A percentile compares a stretch with the other conserved stretches of the same genome.
phyloP scores from a whole-genome alignment of 1,140 invertebrate species.

The Micrasema minimum region DNA sequence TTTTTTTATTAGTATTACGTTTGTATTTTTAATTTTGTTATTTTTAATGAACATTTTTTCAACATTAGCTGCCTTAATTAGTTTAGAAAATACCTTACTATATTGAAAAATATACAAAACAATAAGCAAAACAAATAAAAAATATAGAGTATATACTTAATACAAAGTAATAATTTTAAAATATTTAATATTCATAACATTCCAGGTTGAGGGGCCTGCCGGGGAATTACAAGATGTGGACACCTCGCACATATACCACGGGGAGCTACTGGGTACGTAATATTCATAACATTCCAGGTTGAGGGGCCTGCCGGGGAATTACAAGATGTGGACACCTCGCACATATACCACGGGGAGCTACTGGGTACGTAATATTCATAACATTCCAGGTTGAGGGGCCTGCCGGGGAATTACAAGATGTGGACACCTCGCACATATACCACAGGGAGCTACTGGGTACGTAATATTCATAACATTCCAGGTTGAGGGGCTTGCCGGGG shows the following conservation, averaged over 20 bases:
- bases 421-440: conserved; percentile 91
- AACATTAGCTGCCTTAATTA: no score
- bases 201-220: conserved; percentile 70
- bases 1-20: no score
- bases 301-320: conserved; percentile 72
- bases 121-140: no score
- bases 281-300: conserved; percentile 65
- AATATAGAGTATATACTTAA: no score
- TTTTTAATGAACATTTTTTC: no score
- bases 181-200: no score
- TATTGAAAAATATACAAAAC: no score
- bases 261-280: conserved; percentile 82
- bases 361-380: conserved; percentile 81
- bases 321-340: conserved; percentile 82
- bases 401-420: conserved; percentile 71
- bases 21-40: no score
- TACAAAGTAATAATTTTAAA: no score
- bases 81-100: no score
- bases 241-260: conserved; percentile 89
- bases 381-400: conserved; percentile 69
- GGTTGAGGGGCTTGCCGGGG: conserved; percentile 71
- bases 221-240: conserved; percentile 77
- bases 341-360: conserved; percentile 88
- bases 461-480: conserved; percentile 65
- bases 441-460: conserved; percentile 84